Conservation (phyloP, 2,888 invertebrate species). For the Calameuta filiformis region DNA sequence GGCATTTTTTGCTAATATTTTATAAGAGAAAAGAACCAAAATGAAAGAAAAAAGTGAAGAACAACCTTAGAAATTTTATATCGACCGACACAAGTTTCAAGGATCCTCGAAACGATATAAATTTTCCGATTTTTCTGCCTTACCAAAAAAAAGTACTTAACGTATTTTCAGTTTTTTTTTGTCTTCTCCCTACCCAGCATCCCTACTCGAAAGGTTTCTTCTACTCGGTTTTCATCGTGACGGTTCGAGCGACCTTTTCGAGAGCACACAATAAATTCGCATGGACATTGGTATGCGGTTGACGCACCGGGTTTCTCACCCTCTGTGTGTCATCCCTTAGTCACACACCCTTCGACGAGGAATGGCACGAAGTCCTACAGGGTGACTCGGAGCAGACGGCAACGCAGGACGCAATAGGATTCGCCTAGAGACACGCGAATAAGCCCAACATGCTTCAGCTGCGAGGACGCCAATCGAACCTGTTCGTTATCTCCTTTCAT, state of each 20-base stretch:
- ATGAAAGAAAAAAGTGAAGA: neutral
- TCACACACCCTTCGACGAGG: neutral
- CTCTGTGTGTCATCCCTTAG: slow-evolving; percentile 9
- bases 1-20: neutral
- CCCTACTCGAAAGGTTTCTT: neutral
- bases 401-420: neutral
- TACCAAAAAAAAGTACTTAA: neutral
- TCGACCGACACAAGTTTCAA: neutral
- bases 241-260: neutral
- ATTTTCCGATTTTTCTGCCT: neutral
- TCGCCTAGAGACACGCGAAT: neutral
- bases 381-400: neutral
- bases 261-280: slow-evolving; percentile 34
- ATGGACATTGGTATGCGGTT: slow-evolving; percentile 43
- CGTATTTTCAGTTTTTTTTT: neutral
- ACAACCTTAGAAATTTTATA: neutral
- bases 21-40: neutral
- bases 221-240: slow-evolving; percentile 1
- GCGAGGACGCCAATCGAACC: neutral
- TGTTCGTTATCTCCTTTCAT: slow-evolving; percentile 26
- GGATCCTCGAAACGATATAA: neutral
- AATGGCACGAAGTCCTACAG: neutral
- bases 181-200: neutral
- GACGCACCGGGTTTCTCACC: slow-evolving; percentile 32
- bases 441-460: neutral